phyloP scores from a whole-genome alignment of 2,888 invertebrate species.

The Ditula angustiorana region DNA sequence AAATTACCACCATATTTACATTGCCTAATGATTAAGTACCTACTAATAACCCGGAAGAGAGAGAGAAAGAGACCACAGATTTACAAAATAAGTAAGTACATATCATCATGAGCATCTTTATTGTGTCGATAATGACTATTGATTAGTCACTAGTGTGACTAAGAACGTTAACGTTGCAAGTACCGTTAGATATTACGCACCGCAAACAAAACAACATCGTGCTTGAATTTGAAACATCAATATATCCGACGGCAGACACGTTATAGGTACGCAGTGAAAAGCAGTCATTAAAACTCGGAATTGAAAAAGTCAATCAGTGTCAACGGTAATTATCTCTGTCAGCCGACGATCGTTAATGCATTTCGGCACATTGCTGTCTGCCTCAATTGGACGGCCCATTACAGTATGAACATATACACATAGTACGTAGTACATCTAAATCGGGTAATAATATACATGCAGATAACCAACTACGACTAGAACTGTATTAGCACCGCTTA shows the following conservation, averaged over 20 bases:
- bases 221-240: neutral
- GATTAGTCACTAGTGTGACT: neutral
- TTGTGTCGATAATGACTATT: neutral
- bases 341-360: slow-evolving; percentile 34
- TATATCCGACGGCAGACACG: neutral
- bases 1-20: too few relatives aligned
- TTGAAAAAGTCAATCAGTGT: slow-evolving; percentile 39
- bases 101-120: too few relatives aligned
- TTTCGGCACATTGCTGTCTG: slow-evolving; percentile 29
- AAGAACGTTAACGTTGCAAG: neutral
- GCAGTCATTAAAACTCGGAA: slow-evolving; percentile 30
- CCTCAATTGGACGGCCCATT: slow-evolving; percentile 30
- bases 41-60: neutral
- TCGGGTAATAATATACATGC: slow-evolving; percentile 3
- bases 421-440: neutral
- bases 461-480: slow-evolving; percentile 20
- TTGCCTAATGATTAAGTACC: too few relatives aligned
- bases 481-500: slow-evolving; percentile 26
- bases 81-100: neutral
- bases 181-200: slow-evolving; percentile 3
- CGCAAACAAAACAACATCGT: neutral
- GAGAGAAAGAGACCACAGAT: neutral
- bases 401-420: neutral
- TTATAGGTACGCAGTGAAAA: neutral
- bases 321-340: slow-evolving; percentile 32